Evolutionary conservation across 2,797 vertebrate species (phyloP).

Genomic region (Brachymystax lenok): DNA sequence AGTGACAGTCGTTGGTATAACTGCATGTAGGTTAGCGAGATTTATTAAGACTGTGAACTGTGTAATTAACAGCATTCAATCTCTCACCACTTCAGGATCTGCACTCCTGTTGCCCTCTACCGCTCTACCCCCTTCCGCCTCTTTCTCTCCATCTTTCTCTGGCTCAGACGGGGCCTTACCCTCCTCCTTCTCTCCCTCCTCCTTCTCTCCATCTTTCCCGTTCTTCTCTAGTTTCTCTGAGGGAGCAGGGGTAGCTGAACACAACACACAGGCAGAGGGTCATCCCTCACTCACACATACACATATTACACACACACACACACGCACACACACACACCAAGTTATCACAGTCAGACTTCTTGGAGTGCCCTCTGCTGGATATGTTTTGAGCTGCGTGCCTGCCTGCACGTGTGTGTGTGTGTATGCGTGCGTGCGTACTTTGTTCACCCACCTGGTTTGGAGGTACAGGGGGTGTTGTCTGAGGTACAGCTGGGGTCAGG

Average conservation of each 20-base stretch:
- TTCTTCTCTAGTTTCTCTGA: conserved; percentile 83
- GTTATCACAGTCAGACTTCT: not conserved
- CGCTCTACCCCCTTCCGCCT: conserved; percentile 64
- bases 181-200: conserved; percentile 73
- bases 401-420: not conserved
- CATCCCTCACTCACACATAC: not conserved
- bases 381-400: too few relatives aligned
- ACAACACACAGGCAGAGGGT: conserved; percentile 8
- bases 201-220: conserved; percentile 80
- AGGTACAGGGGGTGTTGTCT: conserved; percentile 88
- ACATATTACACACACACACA: not conserved
- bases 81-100: conserved; percentile 68
- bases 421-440: not conserved
- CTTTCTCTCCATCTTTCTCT: conserved; percentile 59
- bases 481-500: conserved; percentile 83
- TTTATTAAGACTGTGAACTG: not conserved
- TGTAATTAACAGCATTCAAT: not conserved
- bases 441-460: conserved; percentile 82
- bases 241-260: conserved; percentile 87
- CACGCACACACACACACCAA: conserved; percentile 7
- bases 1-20: not conserved
- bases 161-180: conserved; percentile 67
- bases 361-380: conserved; percentile 45
- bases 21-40: not conserved
- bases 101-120: conserved; percentile 55